phyloP scores from a whole-genome alignment of 53 echinoderm and acorn worm species.

The Paelopatides confundens region DNA sequence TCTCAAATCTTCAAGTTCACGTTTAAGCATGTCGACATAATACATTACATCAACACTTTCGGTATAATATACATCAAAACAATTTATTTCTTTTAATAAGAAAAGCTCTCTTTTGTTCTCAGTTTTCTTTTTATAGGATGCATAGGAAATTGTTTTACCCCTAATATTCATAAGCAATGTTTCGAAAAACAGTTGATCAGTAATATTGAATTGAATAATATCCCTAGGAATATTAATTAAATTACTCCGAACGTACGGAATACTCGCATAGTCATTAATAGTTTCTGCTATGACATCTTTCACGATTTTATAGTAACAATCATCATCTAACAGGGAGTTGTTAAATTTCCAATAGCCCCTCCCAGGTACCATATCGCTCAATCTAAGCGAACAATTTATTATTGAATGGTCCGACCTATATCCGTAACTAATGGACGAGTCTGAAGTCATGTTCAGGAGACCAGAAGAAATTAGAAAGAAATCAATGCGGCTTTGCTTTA shows the following conservation, averaged over 20 bases:
- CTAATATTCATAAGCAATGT: background rate
- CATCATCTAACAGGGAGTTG: background rate
- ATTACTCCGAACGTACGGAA: too few relatives aligned
- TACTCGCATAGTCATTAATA: too few relatives aligned
- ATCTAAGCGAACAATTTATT: background rate
- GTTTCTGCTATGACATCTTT: too few relatives aligned
- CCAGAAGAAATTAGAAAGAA: conserved; percentile 24
- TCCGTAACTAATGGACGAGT: background rate
- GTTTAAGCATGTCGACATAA: background rate
- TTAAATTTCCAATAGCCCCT: conserved; percentile 38
- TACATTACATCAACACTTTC: background rate
- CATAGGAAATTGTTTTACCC: conserved; percentile 11
- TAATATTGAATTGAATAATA: too few relatives aligned
- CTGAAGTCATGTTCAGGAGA: background rate
- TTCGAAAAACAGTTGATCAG: too few relatives aligned
- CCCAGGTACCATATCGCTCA: background rate
- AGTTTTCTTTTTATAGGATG: background rate
- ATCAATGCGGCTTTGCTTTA: conserved; percentile 17
- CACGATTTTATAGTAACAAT: too few relatives aligned
- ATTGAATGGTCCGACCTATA: conserved; percentile 45
- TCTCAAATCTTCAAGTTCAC: background rate
- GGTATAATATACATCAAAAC: too few relatives aligned
- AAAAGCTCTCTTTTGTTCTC: background rate
- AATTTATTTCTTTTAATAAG: background rate
- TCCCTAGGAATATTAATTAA: too few relatives aligned